Evolutionary conservation across 2,113 vertebrate species (phyloP), one percentile per base, ranked within the genome.

Genomic region (Acanthochromis polyacanthus): DNA sequence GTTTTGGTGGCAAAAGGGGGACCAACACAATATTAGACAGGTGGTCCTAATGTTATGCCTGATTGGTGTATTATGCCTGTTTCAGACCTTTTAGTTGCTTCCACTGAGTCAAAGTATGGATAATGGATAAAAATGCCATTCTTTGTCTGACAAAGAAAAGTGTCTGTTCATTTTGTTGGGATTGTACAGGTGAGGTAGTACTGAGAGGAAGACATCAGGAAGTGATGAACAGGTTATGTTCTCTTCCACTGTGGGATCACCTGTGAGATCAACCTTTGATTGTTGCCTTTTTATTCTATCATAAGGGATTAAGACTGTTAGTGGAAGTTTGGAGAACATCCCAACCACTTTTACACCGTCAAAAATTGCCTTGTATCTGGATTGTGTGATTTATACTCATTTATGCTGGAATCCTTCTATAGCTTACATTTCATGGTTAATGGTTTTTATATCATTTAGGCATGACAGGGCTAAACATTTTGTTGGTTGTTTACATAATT

Each of bases 401-500:
- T 50, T 77, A 75, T 86, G 71, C 87, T 90, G 81, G 82, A 88
- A 55, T 72, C 58, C 19, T 63, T 81, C 40, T 83, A 32, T 11
- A 48, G 78, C 48, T 38, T 55, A 52, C 32, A 57, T 53, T 56
- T 84, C 15, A 78, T 53, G 15, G 12, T 59, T 46, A 62, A 32
- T 75, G 20, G 40, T 63, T 57, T 77, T 45, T 62, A 60, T 55
- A 68, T 86, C 1, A 73, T 75, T 72, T 78, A 30, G 75, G 72
- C 65, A 73, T 77, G 82, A 90, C 83, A 92, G 90, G 91, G 91
- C 92, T 92, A 83, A 55, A 53, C 75, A 77, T 89, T 81, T 32
- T 85, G 69, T 80, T 74, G 1, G 45, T 16, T 55, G 60, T 62
- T 82, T 82, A 67, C 64, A 69, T 64, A 14, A 61, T 81, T 58